Evolutionary conservation across 2,888 invertebrate genomes (phyloP).

Genomic region (Amphipyra tragopoginis): DNA sequence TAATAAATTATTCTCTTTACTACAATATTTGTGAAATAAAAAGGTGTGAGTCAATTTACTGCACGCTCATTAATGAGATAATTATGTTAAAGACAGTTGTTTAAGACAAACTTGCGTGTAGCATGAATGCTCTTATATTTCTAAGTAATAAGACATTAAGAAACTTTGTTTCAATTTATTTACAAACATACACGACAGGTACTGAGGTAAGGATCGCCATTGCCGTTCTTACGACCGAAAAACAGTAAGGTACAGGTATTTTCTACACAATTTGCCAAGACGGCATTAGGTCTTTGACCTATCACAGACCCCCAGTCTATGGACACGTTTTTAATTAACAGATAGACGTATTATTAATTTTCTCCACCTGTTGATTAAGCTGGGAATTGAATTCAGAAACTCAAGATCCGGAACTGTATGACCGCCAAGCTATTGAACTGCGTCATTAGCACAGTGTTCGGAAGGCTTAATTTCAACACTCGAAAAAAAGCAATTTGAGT

Average conservation of each 20-base stretch:
- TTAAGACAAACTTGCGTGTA: conserved; percentile 16
- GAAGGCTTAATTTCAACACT: conserved; percentile 15
- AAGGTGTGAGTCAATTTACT: conserved; percentile 21
- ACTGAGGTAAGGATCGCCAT: too few species aligned
- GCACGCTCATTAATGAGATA: conserved; percentile 23
- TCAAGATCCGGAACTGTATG: not conserved
- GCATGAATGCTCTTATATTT: conserved; percentile 6
- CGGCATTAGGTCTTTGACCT: not conserved
- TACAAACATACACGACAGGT: too few species aligned
- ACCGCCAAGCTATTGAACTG: not conserved
- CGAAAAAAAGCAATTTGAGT: not conserved
- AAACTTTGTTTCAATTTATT: too few species aligned
- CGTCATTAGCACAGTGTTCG: not conserved
- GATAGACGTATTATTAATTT: not conserved
- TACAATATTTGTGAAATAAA: conserved; percentile 12
- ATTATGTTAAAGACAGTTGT: conserved; percentile 33
- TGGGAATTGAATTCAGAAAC: conserved; percentile 19
- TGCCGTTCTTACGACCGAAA: too few species aligned
- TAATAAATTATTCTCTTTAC: not conserved
- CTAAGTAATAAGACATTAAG: not conserved
- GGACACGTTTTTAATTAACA: not conserved
- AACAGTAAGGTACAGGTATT: too few species aligned
- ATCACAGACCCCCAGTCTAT: too few species aligned
- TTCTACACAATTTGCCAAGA: too few species aligned
- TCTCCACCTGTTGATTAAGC: conserved; percentile 20